phyloP scores from a whole-genome alignment of 2,113 vertebrate species.

The Campylorhamphus procurvoides region DNA sequence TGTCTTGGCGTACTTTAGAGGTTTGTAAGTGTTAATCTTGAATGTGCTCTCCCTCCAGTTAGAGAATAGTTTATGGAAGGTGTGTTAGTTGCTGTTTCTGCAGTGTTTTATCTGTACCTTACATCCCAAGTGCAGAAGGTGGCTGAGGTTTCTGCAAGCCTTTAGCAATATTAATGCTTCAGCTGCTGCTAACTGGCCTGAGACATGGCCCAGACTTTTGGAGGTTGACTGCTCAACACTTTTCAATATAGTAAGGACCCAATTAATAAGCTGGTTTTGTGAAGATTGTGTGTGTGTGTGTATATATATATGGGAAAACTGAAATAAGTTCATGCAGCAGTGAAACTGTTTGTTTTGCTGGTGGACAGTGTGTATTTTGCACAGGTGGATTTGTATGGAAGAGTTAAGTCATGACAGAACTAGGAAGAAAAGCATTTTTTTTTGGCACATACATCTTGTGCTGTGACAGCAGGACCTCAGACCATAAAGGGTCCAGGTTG shows the following conservation, averaged over 20 bases:
- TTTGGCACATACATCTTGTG: not conserved
- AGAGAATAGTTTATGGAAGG: not conserved
- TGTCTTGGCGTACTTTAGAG: not conserved
- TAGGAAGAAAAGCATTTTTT: not conserved
- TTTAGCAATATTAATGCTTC: not conserved
- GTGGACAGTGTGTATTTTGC: not conserved
- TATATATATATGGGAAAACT: not conserved
- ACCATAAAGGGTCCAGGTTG: not conserved
- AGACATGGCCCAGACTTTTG: not conserved
- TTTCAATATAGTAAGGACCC: not conserved
- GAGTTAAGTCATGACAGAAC: not conserved
- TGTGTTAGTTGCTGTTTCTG: not conserved
- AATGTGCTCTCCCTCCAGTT: not conserved
- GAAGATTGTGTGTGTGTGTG: not conserved
- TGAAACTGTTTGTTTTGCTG: not conserved
- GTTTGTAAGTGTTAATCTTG: not conserved
- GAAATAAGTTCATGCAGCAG: not conserved
- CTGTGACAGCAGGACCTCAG: not conserved
- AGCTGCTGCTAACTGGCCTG: not conserved
- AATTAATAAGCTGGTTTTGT: not conserved
- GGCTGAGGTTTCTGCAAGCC: not conserved
- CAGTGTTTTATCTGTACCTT: not conserved
- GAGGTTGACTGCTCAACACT: not conserved
- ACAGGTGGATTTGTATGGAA: not conserved
- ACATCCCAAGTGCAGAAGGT: not conserved